These are phyloP conservation scores for Papilio xuthus DNA, from an alignment of 1,140 invertebrate species.

Conservation along the genomic window DNA sequence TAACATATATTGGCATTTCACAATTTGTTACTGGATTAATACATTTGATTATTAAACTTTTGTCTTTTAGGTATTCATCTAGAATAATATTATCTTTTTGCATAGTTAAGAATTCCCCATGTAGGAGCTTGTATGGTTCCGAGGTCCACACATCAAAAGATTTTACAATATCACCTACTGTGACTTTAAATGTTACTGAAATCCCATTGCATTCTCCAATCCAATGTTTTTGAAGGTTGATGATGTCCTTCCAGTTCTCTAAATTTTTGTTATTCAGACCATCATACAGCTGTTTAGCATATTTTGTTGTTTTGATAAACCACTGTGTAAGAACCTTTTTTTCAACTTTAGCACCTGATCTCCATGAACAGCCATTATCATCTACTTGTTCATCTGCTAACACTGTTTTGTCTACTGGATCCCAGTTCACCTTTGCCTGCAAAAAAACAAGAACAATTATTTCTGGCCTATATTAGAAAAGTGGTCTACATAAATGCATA, in stretches of 20 bases:
- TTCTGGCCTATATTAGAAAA: neutral
- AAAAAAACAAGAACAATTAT: slow-evolving; percentile 36
- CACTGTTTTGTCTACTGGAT: slow-evolving; percentile 98
- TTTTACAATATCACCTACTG: slow-evolving; percentile 71
- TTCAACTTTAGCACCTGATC: slow-evolving; percentile 97
- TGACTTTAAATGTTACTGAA: slow-evolving; percentile 87
- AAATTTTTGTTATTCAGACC: slow-evolving; percentile 87
- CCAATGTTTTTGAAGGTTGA: slow-evolving; percentile 96
- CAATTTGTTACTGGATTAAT: slow-evolving; percentile 89
- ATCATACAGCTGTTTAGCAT: slow-evolving; percentile 90
- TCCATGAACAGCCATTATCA: slow-evolving; percentile 94
- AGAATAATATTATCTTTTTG: slow-evolving; percentile 79
- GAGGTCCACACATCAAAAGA: slow-evolving; percentile 87
- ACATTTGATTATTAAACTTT: slow-evolving; percentile 77
- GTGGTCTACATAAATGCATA: neutral
- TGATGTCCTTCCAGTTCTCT: slow-evolving; percentile 92
- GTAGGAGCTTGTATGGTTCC: slow-evolving; percentile 88
- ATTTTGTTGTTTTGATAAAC: slow-evolving; percentile 96
- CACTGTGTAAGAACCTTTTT: slow-evolving; percentile 95
- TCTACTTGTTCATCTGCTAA: slow-evolving; percentile 99
- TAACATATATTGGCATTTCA: slow-evolving; percentile 88
- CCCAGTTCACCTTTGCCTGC: slow-evolving; percentile 97
- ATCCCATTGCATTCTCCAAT: slow-evolving; percentile 95
- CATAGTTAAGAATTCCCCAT: slow-evolving; percentile 86
- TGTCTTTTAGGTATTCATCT: slow-evolving; percentile 52